Conservation (phyloP, 2,888 invertebrate species). For the Agrochola litura region DNA sequence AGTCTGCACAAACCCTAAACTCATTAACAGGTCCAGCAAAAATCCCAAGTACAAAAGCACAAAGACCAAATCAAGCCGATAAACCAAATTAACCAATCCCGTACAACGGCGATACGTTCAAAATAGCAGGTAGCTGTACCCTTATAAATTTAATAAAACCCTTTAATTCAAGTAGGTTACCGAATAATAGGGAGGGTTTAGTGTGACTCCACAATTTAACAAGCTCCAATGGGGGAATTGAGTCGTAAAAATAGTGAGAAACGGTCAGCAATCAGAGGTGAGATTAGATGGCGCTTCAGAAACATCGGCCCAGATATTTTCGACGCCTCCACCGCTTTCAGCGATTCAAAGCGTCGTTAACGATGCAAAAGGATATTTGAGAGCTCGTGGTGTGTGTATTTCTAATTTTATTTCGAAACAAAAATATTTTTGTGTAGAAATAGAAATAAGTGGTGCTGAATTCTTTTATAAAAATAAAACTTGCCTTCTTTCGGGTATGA, state of each 20-base stretch:
- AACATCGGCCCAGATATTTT: conserved; percentile 68
- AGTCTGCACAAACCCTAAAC: neutral
- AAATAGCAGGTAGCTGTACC: conserved; percentile 70
- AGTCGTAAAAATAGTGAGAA: conserved; percentile 85
- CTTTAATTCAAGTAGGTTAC: conserved; percentile 74
- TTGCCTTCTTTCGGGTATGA: neutral
- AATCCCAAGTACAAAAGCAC: conserved; percentile 40
- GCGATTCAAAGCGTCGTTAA: conserved; percentile 67
- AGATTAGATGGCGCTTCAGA: conserved; percentile 80
- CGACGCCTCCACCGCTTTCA: conserved; percentile 44
- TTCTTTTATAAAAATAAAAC: conserved; percentile 1
- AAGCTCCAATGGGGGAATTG: conserved; percentile 75
- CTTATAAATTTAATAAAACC: conserved; percentile 77
- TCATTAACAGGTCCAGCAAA: conserved; percentile 50
- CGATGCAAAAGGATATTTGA: conserved; percentile 77
- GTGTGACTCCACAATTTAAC: conserved; percentile 76
- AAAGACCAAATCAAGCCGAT: conserved; percentile 42
- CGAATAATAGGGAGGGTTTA: conserved; percentile 73
- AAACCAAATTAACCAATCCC: conserved; percentile 67
- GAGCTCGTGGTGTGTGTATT: conserved; percentile 37
- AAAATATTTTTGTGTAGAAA: conserved; percentile 20
- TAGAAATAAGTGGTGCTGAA: conserved; percentile 12
- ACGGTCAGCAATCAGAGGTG: conserved; percentile 84
- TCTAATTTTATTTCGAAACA: conserved; percentile 48
- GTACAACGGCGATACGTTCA: conserved; percentile 61